Conservation (phyloP, 1,140 invertebrate species). For the Drosophila lacteicornis region DNA sequence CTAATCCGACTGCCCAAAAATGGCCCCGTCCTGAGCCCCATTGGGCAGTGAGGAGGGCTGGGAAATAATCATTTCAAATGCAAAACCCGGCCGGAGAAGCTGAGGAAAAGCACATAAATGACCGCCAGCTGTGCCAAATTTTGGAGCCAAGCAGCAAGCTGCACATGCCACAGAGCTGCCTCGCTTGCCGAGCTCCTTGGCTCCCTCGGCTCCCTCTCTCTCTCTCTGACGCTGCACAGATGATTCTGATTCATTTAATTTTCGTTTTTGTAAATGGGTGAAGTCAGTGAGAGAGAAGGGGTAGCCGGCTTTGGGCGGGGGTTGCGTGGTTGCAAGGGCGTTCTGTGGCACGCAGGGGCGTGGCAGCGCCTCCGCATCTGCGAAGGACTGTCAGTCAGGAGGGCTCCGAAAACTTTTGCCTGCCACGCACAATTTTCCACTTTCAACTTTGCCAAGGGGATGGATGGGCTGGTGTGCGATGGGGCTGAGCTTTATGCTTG, state of each 20-base stretch:
- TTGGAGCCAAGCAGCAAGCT: conserved; percentile 39
- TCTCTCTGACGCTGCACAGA: conserved; percentile 60
- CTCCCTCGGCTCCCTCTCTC: background rate
- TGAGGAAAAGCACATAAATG: conserved; percentile 55
- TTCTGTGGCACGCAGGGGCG: background rate
- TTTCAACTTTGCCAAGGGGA: conserved; percentile 64
- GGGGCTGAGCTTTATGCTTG: conserved; percentile 78
- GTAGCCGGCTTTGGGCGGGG: background rate
- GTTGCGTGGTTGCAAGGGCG: conserved; percentile 8
- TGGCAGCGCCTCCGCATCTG: conserved; percentile 40
- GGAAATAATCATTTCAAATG: conserved; percentile 74
- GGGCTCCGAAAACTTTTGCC: conserved; percentile 68
- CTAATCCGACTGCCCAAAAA: conserved; percentile 73
- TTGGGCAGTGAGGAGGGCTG: conserved; percentile 10
- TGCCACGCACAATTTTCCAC: conserved; percentile 82
- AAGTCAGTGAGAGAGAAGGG: conserved; percentile 13
- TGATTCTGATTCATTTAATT: conserved; percentile 77
- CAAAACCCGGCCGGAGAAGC: conserved; percentile 41
- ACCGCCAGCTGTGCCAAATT: conserved; percentile 74
- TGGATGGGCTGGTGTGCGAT: conserved; percentile 5
- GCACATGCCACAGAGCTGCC: conserved; percentile 51
- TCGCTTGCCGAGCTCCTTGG: background rate
- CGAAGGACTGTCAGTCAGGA: conserved; percentile 57
- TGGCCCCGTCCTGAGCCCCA: conserved; percentile 43
- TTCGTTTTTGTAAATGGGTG: conserved; percentile 55